These are phyloP conservation scores for Rhinoptilus africanus DNA, from an alignment of 2,113 vertebrate species.

Conservation along the genomic window DNA sequence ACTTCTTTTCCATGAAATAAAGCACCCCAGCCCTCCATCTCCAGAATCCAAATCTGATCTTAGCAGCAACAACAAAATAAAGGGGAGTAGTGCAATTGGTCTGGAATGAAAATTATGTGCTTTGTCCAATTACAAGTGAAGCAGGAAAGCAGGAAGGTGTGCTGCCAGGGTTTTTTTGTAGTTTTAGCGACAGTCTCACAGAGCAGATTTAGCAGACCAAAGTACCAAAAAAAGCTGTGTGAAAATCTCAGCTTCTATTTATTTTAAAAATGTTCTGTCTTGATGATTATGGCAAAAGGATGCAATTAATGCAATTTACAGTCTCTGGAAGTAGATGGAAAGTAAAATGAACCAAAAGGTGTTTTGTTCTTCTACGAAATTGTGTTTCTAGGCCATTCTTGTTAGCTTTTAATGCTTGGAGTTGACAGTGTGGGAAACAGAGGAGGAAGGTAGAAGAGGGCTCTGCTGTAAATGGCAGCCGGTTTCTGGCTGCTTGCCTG, in stretches of 20 bases:
- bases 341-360: conserved; percentile 1
- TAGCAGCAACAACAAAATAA: not conserved
- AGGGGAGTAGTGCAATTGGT: not conserved
- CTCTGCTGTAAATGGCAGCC: not conserved
- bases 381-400: conserved; percentile 13
- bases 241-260: conserved; percentile 6
- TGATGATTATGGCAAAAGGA: not conserved
- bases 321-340: not conserved
- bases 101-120: not conserved
- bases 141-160: conserved; percentile 33
- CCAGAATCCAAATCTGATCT: not conserved
- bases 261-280: not conserved
- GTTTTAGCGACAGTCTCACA: not conserved
- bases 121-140: conserved; percentile 25
- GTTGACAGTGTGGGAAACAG: conserved; percentile 5
- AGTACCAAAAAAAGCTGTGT: not conserved
- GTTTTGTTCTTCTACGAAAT: conserved; percentile 20
- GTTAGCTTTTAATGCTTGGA: not conserved
- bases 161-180: not conserved
- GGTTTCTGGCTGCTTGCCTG: conserved; percentile 36
- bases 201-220: not conserved
- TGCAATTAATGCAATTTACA: not conserved
- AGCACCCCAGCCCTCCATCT: not conserved
- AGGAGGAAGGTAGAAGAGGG: conserved; percentile 39
- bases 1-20: not conserved